These are phyloP conservation scores for Castor canadensis DNA, from an alignment of 2,113 vertebrate species.

Conservation along the genomic window DNA sequence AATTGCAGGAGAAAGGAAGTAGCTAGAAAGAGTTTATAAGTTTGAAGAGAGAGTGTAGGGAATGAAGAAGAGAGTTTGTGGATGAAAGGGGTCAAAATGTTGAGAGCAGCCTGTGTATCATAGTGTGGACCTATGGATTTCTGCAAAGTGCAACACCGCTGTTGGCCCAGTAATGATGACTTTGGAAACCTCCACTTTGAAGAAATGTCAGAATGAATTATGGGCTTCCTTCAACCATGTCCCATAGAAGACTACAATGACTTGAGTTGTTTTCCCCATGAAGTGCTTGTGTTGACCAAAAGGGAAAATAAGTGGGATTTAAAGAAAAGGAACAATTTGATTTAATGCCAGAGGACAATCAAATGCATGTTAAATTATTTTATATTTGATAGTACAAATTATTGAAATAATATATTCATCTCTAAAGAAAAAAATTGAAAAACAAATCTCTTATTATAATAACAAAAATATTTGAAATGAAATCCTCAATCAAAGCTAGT, in stretches of 20 bases:
- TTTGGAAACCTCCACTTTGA: conserved; percentile 26
- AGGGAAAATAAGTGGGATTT: neutral
- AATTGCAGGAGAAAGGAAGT: neutral
- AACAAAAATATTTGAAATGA: neutral
- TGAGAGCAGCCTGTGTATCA: neutral
- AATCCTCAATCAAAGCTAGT: neutral
- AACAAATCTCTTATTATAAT: neutral
- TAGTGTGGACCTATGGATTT: neutral
- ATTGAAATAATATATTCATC: neutral
- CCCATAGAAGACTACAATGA: neutral
- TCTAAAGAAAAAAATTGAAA: neutral
- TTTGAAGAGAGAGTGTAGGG: neutral
- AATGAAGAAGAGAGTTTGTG: neutral
- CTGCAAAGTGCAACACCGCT: neutral
- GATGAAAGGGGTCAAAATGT: neutral
- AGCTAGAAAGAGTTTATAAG: neutral
- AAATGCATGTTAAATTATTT: neutral
- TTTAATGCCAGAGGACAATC: neutral
- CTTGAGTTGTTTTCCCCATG: neutral
- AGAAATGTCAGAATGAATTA: conserved; percentile 67
- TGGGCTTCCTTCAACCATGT: conserved; percentile 48
- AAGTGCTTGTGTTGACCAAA: conserved; percentile 11
- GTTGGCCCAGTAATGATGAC: conserved; percentile 5
- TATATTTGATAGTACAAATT: neutral
- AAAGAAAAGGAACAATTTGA: neutral